Evolutionary conservation across 2,113 vertebrate species (phyloP), one percentile per base, ranked within the genome.

Genomic region (Lipotes vexillifer): DNA sequence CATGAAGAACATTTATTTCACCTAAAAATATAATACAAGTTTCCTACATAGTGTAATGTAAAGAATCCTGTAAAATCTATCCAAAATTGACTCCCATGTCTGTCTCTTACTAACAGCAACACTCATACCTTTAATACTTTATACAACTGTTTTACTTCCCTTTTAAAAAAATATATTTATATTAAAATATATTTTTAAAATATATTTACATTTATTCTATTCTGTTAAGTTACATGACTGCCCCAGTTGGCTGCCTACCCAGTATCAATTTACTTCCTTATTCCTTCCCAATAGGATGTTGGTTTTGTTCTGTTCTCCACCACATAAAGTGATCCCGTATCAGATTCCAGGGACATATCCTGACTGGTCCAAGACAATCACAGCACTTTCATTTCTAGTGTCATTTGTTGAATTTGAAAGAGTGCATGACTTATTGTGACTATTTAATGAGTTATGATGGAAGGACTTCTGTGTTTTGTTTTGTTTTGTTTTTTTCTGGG

Each of bases 161-260:
- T 78, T 78, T 33, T 13, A 52, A 52, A 78, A 7, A 12, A 49
- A 21, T 44, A 46, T 57, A 21, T 55, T 55, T 55, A 55, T 20
- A 57, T 52, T 57, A 57, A 21, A 57, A 57, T 21, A 57, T 57
- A 57, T 21, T 57, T 57, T 8, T 1, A 8, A 57, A 57, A 57
- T 57, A 57, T 57, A 57, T 57, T 61, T 61, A 36, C 15, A 52
- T 49, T 49, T 29, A 3, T 59, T 90, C 3, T 72, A 46, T 52
- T 75, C 27, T 57, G 7, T 66, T 65, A 69, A 52, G 3, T 78
- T 72, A n/a, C 2, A 12, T 69, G 52, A 17, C 12, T 63, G 4
- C 4, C 23, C 46, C 2, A 41, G 1, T 27, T 86, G 36, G 1
- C 21, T 89, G 2, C 27, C 20, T 59, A n/a, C 6, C 0, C 17